These are phyloP conservation scores for Rhodophaea formosa DNA, from an alignment of 2,888 invertebrate genomes.

Conservation along the genomic window DNA sequence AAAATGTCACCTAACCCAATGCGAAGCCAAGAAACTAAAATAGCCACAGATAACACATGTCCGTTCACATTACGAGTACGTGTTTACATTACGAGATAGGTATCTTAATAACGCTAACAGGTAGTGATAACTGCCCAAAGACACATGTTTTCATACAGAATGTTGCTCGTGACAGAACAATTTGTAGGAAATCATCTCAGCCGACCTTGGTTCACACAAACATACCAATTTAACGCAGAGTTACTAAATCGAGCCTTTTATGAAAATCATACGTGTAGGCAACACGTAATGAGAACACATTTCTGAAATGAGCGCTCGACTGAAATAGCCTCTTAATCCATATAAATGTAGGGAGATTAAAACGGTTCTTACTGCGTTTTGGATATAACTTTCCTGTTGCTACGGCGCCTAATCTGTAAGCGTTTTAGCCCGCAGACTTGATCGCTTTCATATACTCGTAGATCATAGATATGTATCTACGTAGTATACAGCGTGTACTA, in stretches of 20 bases:
- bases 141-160: slow-evolving; percentile 29
- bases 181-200: slow-evolving; percentile 36
- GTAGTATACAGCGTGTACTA: too few relatives aligned
- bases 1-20: too few relatives aligned
- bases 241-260: slow-evolving; percentile 16
- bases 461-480: too few relatives aligned
- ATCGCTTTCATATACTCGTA: too few relatives aligned
- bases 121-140: slow-evolving; percentile 16
- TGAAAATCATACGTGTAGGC: neutral
- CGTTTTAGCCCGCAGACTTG: too few relatives aligned
- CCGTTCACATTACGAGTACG: too few relatives aligned
- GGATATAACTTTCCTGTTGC: neutral
- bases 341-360: neutral
- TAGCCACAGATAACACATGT: neutral
- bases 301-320: neutral
- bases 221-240: slow-evolving; percentile 21
- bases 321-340: neutral
- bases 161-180: slow-evolving; percentile 43
- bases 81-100: neutral
- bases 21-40: too few relatives aligned
- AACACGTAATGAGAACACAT: neutral
- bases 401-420: too few relatives aligned
- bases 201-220: slow-evolving; percentile 31
- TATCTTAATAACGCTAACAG: slow-evolving; percentile 3
- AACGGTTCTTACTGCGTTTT: neutral